Evolutionary conservation across 37 sponge, comb jelly and placozoan species (phyloP).

Genomic region (Amphimedon queenslandica): DNA sequence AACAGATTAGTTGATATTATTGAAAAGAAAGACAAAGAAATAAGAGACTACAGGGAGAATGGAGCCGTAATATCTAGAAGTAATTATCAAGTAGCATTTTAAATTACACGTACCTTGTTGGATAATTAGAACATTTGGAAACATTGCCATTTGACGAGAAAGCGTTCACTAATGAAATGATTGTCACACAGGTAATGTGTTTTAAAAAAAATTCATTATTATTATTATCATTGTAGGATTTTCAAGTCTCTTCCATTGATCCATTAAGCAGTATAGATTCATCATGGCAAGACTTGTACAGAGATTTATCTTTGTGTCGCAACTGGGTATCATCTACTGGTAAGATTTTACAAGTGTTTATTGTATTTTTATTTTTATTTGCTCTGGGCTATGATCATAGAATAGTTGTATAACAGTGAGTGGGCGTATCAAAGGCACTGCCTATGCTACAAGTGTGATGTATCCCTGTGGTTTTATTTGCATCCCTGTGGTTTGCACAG

Average conservation of each 20-base stretch:
- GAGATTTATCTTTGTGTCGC: constrained; percentile 26
- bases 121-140: constrained; percentile 54
- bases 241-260: background rate
- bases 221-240: too few relatives aligned
- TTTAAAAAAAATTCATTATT: too few relatives aligned
- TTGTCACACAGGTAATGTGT: constrained; percentile 47
- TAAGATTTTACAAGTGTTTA: constrained; percentile 17
- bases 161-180: constrained; percentile 62
- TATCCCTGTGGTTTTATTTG: too few relatives aligned
- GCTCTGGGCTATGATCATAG: too few relatives aligned
- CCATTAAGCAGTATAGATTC: background rate
- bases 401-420: too few relatives aligned
- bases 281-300: constrained; percentile 40
- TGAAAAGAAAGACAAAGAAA: constrained; percentile 69
- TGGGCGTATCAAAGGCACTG: too few relatives aligned
- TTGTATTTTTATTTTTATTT: too few relatives aligned
- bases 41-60: constrained; percentile 56
- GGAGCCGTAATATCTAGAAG: constrained; percentile 51
- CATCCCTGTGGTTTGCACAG: too few relatives aligned
- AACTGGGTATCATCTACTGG: constrained; percentile 22
- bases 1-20: constrained; percentile 44
- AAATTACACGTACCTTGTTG: background rate
- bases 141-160: constrained; percentile 67
- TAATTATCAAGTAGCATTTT: too few relatives aligned
- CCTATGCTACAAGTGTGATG: too few relatives aligned